Base-by-base conservation (phyloP, 1,140 invertebrate genomes). In the Trachelipus rathkii region DNA sequence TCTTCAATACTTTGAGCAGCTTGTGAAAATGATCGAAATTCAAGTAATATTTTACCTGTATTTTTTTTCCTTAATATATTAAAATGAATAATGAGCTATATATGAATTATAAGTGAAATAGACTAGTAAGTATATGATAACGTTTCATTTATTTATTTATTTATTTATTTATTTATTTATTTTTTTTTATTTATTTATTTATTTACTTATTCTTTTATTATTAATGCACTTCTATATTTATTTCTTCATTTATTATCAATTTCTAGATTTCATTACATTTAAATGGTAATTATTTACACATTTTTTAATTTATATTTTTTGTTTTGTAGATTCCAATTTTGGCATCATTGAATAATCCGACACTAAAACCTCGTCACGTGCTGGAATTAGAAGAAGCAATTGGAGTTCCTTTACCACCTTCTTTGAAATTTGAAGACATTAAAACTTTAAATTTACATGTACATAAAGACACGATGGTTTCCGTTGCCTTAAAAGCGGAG, bases 301-400 rank as follows among this genome's bases (percentile, higher is more conserved):
- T 44, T 33, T 44, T 9, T 33, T 43, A 13, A n/a, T 19, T 44
- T 33, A 43, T 44, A 9, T 19, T 44, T 33, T 72, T 19, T 44
- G 43, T 24, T 13, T 73, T 23, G 5, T 8, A 60, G 50, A 60
- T 60, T 60, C 50, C 50, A 19, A 13, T 60, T 60, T 19, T 60
- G 4, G 50, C 11, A 8, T 13, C 50, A 13, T 19, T 60, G 50
- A 60, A 13, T 60, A 76, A 80, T 19, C 71, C 79, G 13, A 73
- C 76, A 10, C 80, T 81, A 4, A 75, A 77, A 4, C 73, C 80
- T 7, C 69, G 80, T 10, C 80, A 81, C 70, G 77, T 75, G 77
- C 75, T 78, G 73, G 75, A 81, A 71, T 77, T 81, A 44, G 77
- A 81, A 44, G 72, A 60, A 21, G 77, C 72, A 44, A 66, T 79